These are phyloP conservation scores for Sclerodermus sp. DNA, from an alignment of 2,888 invertebrate species.

Conservation along the genomic window DNA sequence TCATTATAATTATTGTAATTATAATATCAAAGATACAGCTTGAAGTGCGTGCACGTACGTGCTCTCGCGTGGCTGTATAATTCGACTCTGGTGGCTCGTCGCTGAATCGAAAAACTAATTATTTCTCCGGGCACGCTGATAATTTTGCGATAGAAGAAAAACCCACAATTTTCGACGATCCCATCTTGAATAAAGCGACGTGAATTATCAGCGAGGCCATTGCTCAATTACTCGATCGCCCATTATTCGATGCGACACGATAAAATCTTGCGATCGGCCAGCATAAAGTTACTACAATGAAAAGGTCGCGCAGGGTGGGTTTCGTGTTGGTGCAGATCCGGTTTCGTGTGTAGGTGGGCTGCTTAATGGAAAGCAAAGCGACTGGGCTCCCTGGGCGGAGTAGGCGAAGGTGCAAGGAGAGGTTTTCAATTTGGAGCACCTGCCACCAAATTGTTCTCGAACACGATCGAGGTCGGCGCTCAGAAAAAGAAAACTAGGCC, in stretches of 20 bases:
- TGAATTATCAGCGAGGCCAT: neutral
- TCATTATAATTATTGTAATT: too few relatives aligned
- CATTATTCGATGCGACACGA: constrained; percentile 20
- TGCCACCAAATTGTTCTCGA: constrained; percentile 34
- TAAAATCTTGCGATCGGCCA: constrained; percentile 19
- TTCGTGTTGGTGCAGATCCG: neutral
- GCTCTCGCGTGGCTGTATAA: too few relatives aligned
- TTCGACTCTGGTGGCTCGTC: too few relatives aligned
- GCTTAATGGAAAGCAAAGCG: constrained; percentile 36
- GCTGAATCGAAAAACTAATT: too few relatives aligned
- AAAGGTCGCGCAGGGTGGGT: neutral
- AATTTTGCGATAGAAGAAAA: too few relatives aligned
- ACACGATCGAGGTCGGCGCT: constrained; percentile 24
- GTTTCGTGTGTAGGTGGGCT: constrained; percentile 25
- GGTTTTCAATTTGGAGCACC: constrained; percentile 43
- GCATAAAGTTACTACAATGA: constrained; percentile 11
- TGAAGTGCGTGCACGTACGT: too few relatives aligned
- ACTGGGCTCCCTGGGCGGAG: constrained; percentile 33
- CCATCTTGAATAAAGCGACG: too few relatives aligned
- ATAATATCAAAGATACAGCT: too few relatives aligned
- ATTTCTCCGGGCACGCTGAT: too few relatives aligned
- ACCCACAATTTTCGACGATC: too few relatives aligned
- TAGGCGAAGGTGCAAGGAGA: constrained; percentile 31
- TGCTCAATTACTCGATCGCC: constrained; percentile 15
- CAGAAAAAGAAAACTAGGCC: neutral